phyloP scores from a whole-genome alignment of 2,888 invertebrate genomes.

The Physocephala rufipes region DNA sequence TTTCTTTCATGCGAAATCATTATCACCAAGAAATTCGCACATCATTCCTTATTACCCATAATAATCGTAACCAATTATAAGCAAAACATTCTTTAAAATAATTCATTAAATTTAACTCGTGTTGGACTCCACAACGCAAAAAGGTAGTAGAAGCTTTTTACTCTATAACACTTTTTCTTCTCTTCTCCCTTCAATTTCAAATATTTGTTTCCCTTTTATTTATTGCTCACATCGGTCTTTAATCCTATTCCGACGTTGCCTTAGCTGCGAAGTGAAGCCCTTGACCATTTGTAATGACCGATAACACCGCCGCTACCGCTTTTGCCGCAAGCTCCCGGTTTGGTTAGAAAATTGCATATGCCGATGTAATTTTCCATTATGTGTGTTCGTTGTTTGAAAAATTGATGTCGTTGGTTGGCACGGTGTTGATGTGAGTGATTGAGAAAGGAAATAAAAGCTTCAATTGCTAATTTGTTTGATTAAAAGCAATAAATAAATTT shows the following conservation, averaged over 20 bases:
- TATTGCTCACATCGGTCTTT: conserved; percentile 62
- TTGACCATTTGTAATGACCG: conserved; percentile 44
- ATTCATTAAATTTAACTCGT: no score
- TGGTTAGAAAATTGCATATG: conserved; percentile 55
- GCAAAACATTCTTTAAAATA: no score
- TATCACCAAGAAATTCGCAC: no score
- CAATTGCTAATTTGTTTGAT: conserved; percentile 45
- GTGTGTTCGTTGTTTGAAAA: conserved; percentile 44
- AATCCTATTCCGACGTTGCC: conserved; percentile 64
- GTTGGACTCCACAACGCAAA: no score
- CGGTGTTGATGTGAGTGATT: conserved; percentile 56
- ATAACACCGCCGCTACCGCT: conserved; percentile 44
- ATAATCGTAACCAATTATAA: no score
- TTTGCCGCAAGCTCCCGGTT: conserved; percentile 54
- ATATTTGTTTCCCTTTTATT: conserved; percentile 26
- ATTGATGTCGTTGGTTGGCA: no score
- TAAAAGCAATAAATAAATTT: conserved; percentile 29
- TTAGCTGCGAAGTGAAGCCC: conserved; percentile 60
- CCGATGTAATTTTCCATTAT: conserved; percentile 60
- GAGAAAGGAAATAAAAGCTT: conserved; percentile 36
- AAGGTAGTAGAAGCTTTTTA: no score
- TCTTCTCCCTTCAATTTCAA: not conserved
- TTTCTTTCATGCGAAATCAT: no score
- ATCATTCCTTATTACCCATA: no score
- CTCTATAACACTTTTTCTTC: not conserved